A percentile compares a stretch with the other conserved stretches of the same genome.
Evolutionary conservation across 2,888 invertebrate species (phyloP).

Genomic region (Atherix ibis): DNA sequence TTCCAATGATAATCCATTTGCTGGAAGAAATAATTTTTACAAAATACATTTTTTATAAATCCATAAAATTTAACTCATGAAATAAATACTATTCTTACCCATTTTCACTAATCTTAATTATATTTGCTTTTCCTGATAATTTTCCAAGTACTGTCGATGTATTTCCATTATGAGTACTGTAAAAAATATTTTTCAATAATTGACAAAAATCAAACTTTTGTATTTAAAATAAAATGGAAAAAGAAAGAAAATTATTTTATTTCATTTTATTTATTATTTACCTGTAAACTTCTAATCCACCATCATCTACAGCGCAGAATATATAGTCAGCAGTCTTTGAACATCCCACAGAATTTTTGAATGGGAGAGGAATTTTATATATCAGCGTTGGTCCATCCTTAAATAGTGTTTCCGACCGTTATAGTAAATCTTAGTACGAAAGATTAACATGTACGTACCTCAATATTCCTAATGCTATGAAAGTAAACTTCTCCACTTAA

Average conservation of each 20-base stretch:
- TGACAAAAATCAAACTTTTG: no score
- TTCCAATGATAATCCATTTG: conserved; percentile 27
- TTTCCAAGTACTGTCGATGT: conserved; percentile 21
- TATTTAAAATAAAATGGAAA: no score
- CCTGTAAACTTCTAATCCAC: conserved; percentile 25
- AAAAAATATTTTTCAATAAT: no score
- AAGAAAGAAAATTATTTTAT: not conserved
- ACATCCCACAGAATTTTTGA: conserved; percentile 25
- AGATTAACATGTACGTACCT: conserved; percentile 17
- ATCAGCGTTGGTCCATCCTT: conserved; percentile 22
- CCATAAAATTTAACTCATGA: not conserved
- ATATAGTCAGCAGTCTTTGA: conserved; percentile 22
- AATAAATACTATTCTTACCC: conserved; percentile 17
- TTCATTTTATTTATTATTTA: conserved; percentile 7
- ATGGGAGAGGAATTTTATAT: conserved; percentile 27
- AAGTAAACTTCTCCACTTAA: conserved; percentile 28
- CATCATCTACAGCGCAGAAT: conserved; percentile 24
- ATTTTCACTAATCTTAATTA: conserved; percentile 27
- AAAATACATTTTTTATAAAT: conserved; percentile 2
- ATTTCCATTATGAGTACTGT: conserved; percentile 19
- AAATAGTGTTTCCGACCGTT: not conserved
- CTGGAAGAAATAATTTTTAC: conserved; percentile 15
- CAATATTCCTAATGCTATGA: conserved; percentile 21
- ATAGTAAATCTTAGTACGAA: no score
- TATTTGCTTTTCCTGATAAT: conserved; percentile 23